phyloP scores from a whole-genome alignment of 2,113 vertebrate species.

The Astur gentilis region DNA sequence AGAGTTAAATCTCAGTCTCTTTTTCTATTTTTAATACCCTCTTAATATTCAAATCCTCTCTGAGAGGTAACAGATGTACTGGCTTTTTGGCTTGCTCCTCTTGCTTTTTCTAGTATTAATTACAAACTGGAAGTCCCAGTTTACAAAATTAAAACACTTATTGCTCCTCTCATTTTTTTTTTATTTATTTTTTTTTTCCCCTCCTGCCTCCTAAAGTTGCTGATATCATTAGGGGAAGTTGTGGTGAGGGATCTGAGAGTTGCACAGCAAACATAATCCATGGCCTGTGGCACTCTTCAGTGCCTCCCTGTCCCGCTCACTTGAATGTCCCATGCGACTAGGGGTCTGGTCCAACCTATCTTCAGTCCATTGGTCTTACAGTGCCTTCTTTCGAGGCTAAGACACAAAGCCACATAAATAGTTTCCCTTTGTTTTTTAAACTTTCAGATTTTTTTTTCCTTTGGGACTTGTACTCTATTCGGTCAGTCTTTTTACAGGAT shows the following conservation, averaged over 20 bases:
- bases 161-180: rapidly evolving
- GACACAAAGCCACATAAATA: background rate
- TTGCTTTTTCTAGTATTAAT: background rate
- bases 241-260: background rate
- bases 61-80: background rate
- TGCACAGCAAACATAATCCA: background rate
- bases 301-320: background rate
- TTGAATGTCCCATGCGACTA: background rate
- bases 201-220: background rate
- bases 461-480: background rate
- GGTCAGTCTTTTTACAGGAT: background rate
- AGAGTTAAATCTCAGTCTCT: background rate
- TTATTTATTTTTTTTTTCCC: background rate
- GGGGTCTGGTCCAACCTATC: background rate
- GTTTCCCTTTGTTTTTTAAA: background rate
- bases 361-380: background rate
- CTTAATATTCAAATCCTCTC: background rate
- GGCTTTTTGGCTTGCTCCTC: background rate
- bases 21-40: background rate
- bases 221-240: background rate
- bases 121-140: background rate
- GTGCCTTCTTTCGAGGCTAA: background rate
- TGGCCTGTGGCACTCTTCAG: background rate
- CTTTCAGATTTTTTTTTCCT: background rate
- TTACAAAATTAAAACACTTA: background rate